Percentiles rank a stretch among this genome's conserved stretches.
phyloP scores from a whole-genome alignment of 37 sponge, comb jelly and placozoan species.

The Sycon ciliatum region DNA sequence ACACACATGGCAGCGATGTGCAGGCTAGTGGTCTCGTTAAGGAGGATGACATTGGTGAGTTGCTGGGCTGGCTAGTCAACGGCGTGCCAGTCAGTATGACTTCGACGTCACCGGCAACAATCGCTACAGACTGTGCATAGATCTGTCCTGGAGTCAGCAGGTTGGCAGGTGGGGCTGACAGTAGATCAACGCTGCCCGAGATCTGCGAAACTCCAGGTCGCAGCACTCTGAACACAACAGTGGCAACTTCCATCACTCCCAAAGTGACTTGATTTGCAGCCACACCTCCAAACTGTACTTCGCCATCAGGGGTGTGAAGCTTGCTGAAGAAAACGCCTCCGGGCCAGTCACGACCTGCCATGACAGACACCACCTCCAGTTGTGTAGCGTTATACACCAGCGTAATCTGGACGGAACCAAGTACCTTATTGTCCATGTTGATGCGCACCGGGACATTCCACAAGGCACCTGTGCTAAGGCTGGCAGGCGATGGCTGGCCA shows the following conservation, averaged over 20 bases:
- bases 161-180: not conserved
- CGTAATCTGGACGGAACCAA: constrained; percentile 1
- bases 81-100: too few relatives aligned
- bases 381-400: not conserved
- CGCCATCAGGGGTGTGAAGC: not conserved
- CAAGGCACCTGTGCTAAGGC: too few relatives aligned
- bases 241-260: constrained; percentile 11
- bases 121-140: too few relatives aligned
- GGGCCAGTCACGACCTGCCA: not conserved
- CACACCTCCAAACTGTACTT: not conserved
- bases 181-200: not conserved
- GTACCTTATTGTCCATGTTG: constrained; percentile 1
- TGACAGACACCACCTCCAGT: not conserved
- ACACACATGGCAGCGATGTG: not conserved
- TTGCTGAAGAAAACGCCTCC: not conserved
- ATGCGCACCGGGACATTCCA: not conserved
- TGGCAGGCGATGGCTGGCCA: too few relatives aligned
- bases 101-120: too few relatives aligned
- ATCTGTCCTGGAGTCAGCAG: too few relatives aligned
- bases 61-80: too few relatives aligned
- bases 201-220: not conserved
- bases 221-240: not conserved
- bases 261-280: too few relatives aligned
- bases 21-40: too few relatives aligned
- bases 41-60: too few relatives aligned